Evolutionary conservation across 2,797 vertebrate genomes (phyloP).

Genomic region (Coccyzus lansbergi): DNA sequence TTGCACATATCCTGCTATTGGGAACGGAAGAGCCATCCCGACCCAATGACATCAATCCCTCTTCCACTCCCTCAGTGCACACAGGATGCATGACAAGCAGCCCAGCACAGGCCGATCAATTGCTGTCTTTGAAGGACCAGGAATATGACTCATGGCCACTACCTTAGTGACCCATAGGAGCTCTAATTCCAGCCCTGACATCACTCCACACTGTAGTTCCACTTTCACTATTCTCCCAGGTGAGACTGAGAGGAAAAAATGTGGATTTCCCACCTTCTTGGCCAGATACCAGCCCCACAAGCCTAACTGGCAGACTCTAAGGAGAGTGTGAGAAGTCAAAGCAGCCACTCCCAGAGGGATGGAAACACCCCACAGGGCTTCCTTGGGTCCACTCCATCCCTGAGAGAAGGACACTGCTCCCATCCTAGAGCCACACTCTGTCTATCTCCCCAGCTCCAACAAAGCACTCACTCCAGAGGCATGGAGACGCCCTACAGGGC

Average conservation of each 20-base stretch:
- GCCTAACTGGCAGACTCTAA: background rate
- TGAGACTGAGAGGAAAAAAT: accelerated
- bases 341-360: background rate
- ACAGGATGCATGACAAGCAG: background rate
- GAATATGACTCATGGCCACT: background rate
- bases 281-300: background rate
- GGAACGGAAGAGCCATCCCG: accelerated
- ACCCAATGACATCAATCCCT: accelerated
- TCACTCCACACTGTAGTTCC: accelerated
- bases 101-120: accelerated
- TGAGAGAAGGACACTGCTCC: background rate
- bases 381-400: background rate
- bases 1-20: accelerated
- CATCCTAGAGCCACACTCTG: background rate
- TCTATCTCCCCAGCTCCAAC: background rate
- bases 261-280: background rate
- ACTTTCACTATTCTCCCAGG: background rate
- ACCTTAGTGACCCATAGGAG: background rate
- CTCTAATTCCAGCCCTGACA: background rate
- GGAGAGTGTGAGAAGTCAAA: background rate
- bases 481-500: background rate
- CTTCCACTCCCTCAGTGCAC: accelerated
- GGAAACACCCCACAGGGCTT: background rate
- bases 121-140: background rate
- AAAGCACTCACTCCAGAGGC: background rate